A percentile compares a stretch with the other conserved stretches of the same genome.
These are phyloP conservation scores for Xanthorhoe designata DNA, from an alignment of 2,888 invertebrate species.

Conservation along the genomic window DNA sequence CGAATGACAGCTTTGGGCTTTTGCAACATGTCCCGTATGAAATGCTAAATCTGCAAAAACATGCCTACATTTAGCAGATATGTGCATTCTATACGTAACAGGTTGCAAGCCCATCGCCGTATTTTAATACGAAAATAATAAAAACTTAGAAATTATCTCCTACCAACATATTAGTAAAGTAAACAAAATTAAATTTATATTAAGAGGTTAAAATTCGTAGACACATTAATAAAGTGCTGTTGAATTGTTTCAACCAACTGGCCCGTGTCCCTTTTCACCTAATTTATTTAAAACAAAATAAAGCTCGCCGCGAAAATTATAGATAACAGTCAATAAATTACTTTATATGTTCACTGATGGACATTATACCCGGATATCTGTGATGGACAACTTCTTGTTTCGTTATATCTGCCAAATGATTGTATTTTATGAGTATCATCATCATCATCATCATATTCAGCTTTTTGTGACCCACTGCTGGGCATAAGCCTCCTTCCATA, in stretches of 20 bases:
- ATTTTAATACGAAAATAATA: no score
- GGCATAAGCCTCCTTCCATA: no score
- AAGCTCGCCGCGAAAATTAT: background rate
- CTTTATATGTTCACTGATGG: background rate
- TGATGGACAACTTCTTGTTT: slow-evolving; percentile 11
- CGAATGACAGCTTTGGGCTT: no score
- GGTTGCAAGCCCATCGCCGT: no score
- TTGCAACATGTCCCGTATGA: no score
- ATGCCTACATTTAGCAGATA: no score
- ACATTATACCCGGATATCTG: slow-evolving; percentile 16
- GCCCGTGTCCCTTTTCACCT: slow-evolving; percentile 29
- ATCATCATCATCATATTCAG: no score
- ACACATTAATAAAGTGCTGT: slow-evolving; percentile 19
- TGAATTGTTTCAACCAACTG: slow-evolving; percentile 20
- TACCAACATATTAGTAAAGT: slow-evolving; percentile 1
- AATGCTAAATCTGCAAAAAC: no score
- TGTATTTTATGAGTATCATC: background rate
- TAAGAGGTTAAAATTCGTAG: slow-evolving; percentile 13
- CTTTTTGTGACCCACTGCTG: no score
- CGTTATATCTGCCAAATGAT: slow-evolving; percentile 1
- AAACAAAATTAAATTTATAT: background rate
- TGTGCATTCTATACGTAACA: no score
- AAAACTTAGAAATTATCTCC: background rate
- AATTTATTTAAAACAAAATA: slow-evolving; percentile 25
- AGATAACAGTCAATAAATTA: background rate